phyloP scores from a whole-genome alignment of 1,140 invertebrate genomes.

The Drosophila oshimai region DNA sequence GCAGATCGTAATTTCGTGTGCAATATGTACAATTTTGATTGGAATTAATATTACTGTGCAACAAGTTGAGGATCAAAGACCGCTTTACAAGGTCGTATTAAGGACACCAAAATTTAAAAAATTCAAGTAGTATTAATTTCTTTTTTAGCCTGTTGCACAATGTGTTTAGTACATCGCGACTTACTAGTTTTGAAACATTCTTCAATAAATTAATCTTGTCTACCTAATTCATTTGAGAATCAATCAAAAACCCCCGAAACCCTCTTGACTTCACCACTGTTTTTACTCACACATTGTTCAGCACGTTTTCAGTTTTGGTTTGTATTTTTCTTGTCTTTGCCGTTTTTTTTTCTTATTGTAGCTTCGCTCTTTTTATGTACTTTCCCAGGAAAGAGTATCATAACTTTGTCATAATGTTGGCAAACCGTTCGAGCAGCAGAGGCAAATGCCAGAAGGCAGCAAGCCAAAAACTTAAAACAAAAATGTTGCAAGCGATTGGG shows the following conservation, averaged over 20 bases:
- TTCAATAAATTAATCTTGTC: too few relatives aligned
- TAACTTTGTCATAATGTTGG: constrained; percentile 77
- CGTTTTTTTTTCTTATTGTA: constrained; percentile 10
- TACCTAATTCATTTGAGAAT: too few relatives aligned
- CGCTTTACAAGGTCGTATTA: too few relatives aligned
- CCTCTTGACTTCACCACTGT: not conserved
- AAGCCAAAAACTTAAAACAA: constrained; percentile 48
- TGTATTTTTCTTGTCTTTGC: constrained; percentile 30
- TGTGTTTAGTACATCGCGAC: too few relatives aligned
- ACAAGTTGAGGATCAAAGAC: too few relatives aligned
- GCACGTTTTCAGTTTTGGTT: constrained; percentile 12
- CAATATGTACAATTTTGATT: too few relatives aligned
- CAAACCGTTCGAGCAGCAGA: constrained; percentile 44
- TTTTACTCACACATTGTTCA: constrained; percentile 14
- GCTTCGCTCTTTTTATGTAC: constrained; percentile 34
- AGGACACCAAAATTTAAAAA: too few relatives aligned
- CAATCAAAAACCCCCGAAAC: not conserved
- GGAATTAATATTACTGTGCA: too few relatives aligned
- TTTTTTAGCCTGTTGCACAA: too few relatives aligned
- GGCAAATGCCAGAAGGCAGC: constrained; percentile 44
- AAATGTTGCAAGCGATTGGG: constrained; percentile 45
- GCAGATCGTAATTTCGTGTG: too few relatives aligned
- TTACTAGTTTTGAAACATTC: too few relatives aligned
- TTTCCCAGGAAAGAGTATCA: constrained; percentile 73
- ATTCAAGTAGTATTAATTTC: too few relatives aligned